phyloP scores from a whole-genome alignment of 2,797 vertebrate species.

The Sebastes trivittatus region DNA sequence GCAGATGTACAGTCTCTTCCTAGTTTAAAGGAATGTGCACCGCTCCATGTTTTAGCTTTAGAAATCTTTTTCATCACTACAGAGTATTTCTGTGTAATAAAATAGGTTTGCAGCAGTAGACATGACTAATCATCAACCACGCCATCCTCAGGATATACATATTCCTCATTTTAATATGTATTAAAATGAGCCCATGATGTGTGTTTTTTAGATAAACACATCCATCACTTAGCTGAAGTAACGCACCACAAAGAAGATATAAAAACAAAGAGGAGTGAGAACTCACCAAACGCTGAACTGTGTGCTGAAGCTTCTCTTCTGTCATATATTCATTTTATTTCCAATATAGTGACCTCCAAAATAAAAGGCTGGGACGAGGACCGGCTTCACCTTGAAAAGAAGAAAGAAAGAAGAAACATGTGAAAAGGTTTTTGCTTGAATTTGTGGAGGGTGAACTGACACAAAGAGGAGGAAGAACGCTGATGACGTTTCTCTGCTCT shows the following conservation, averaged over 20 bases:
- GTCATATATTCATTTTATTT: not conserved
- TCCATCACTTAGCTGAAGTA: not conserved
- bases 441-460: not conserved
- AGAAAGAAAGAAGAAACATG: not conserved
- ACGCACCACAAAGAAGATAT: not conserved
- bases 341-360: not conserved
- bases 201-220: not conserved
- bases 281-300: not conserved
- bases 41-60: not conserved
- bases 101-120: not conserved
- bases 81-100: not conserved
- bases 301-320: not conserved
- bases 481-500: not conserved
- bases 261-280: not conserved
- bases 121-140: not conserved
- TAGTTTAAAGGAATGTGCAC: not conserved
- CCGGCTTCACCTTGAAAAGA: slow-evolving; percentile 21
- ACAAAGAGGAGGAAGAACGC: not conserved
- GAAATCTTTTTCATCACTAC: not conserved
- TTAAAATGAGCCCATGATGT: not conserved
- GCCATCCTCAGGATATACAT: not conserved
- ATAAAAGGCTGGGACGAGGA: not conserved
- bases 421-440: not conserved
- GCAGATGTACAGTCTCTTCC: not conserved
- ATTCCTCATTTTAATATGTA: not conserved